Percentiles rank a stretch among this genome's conserved stretches.
Evolutionary conservation across 2,797 vertebrate genomes (phyloP).

Genomic region (Tragelaphus oryx): DNA sequence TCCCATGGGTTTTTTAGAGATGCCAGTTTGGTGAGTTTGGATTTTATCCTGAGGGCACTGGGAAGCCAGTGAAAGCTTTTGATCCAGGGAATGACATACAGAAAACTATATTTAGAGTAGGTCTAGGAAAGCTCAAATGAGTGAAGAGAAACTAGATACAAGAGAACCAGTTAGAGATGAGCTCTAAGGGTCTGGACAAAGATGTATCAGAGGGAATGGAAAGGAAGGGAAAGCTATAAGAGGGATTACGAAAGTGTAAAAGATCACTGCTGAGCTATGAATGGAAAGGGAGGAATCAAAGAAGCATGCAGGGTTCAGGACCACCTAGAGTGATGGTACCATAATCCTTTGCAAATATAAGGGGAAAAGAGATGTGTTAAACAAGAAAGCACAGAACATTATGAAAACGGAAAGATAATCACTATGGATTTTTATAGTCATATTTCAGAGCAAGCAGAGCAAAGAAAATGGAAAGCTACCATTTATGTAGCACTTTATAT

Average conservation of each 20-base stretch:
- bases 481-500: slow-evolving; percentile 3
- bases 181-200: not conserved
- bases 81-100: not conserved
- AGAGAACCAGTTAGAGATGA: slow-evolving; percentile 10
- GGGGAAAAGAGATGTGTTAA: not conserved
- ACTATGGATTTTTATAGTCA: slow-evolving; percentile 4
- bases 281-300: not conserved
- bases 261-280: not conserved
- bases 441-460: slow-evolving; percentile 31
- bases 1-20: slow-evolving; percentile 30
- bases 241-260: not conserved
- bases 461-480: not conserved
- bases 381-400: not conserved
- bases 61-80: slow-evolving; percentile 31
- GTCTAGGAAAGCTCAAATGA: not conserved
- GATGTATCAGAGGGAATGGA: not conserved
- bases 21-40: slow-evolving; percentile 36
- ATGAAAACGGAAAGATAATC: not conserved
- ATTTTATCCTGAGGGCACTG: slow-evolving; percentile 35
- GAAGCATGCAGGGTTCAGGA: not conserved
- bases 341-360: slow-evolving; percentile 15
- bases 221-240: not conserved
- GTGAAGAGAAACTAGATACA: not conserved
- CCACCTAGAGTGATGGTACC: slow-evolving; percentile 1
- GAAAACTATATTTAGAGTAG: slow-evolving; percentile 33